These are phyloP conservation scores for Synchiropus splendidus DNA, from an alignment of 2,113 vertebrate genomes.

Conservation along the genomic window DNA sequence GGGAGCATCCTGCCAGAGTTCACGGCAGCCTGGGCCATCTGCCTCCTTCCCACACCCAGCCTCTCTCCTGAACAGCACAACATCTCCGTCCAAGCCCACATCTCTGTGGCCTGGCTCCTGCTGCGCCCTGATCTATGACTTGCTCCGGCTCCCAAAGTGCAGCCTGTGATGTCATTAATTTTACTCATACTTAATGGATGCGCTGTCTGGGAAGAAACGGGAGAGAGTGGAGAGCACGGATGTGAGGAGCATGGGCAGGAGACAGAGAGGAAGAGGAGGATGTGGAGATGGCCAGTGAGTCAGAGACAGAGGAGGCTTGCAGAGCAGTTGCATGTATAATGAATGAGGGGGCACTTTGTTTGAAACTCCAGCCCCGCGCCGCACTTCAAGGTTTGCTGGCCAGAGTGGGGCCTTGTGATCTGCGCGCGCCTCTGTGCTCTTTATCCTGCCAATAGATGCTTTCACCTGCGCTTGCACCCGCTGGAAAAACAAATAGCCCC, in stretches of 20 bases:
- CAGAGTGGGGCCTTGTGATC: conserved; percentile 60
- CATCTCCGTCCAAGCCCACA: conserved; percentile 9
- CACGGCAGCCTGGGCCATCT: conserved; percentile 87
- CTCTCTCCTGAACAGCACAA: conserved; percentile 71
- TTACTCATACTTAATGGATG: conserved; percentile 73
- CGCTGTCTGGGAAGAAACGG: conserved; percentile 58
- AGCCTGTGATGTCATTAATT: conserved; percentile 75
- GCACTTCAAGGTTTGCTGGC: conserved; percentile 67
- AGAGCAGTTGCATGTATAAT: conserved; percentile 75
- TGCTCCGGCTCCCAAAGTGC: conserved; percentile 69
- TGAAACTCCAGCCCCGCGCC: conserved; percentile 58
- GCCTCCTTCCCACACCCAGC: conserved; percentile 83
- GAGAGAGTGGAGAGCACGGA: conserved; percentile 24
- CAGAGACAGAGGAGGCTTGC: conserved; percentile 54
- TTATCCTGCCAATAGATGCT: conserved; percentile 57
- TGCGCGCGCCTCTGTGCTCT: conserved; percentile 51
- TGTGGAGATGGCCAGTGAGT: conserved; percentile 12
- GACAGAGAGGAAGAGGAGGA: conserved; percentile 22
- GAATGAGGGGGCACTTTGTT: conserved; percentile 74
- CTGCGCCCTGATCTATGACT: conserved; percentile 64
- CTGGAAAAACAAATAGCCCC: conserved; percentile 72
- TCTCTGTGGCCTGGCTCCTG: conserved; percentile 29
- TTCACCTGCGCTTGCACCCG: conserved; percentile 55
- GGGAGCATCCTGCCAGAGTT: conserved; percentile 78
- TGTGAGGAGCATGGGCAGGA: conserved; percentile 24